Evolutionary conservation across 2,888 invertebrate species (phyloP).

Genomic region (Clanis bilineata): DNA sequence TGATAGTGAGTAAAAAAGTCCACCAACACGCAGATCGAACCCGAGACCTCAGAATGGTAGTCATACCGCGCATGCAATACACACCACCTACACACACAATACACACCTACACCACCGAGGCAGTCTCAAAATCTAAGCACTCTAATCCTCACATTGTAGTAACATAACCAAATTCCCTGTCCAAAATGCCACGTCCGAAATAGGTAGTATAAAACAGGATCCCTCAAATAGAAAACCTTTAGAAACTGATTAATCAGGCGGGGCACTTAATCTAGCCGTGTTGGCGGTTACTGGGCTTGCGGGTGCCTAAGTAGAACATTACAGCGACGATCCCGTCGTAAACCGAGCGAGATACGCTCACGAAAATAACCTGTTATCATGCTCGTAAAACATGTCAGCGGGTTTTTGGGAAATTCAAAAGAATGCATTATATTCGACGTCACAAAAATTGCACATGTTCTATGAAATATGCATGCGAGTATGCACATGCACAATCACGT

Average conservation of each 20-base stretch:
- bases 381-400: slow-evolving; percentile 30
- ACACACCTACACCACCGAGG: no score
- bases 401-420: slow-evolving; percentile 8
- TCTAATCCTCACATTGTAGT: no score
- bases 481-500: no score
- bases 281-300: slow-evolving; percentile 1
- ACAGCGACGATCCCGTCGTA: slow-evolving; percentile 1
- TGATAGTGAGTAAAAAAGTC: no score
- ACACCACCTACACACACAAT: no score
- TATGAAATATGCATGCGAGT: no score
- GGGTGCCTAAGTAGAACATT: neutral
- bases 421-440: no score
- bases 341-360: neutral
- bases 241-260: slow-evolving; percentile 9
- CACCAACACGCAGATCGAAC: no score
- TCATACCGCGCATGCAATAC: no score
- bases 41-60: no score
- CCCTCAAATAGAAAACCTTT: neutral
- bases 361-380: slow-evolving; percentile 26
- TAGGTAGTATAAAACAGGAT: neutral
- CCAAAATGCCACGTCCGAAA: neutral
- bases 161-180: neutral
- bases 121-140: no score
- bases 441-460: no score
- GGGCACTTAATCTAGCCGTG: slow-evolving; percentile 9